phyloP scores from a whole-genome alignment of 2,888 invertebrate genomes.

The Neocrepidodera transversa region DNA sequence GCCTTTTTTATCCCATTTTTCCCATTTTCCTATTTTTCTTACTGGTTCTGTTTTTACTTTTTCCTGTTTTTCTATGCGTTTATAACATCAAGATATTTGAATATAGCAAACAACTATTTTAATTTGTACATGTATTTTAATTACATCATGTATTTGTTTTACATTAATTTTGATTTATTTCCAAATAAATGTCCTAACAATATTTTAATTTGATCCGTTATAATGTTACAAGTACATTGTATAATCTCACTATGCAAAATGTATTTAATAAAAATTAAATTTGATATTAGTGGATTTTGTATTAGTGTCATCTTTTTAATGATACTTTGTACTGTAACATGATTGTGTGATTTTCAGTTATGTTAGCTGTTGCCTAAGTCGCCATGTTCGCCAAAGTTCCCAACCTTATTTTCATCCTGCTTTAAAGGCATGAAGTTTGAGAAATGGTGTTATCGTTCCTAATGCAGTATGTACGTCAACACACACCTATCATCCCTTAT shows the following conservation, averaged over 20 bases:
- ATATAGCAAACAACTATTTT: too few relatives aligned
- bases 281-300: constrained; percentile 1
- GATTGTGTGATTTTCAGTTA: constrained; percentile 55
- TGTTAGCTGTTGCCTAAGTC: constrained; percentile 58
- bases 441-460: constrained; percentile 40
- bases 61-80: too few relatives aligned
- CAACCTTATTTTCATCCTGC: constrained; percentile 51
- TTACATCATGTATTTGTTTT: too few relatives aligned
- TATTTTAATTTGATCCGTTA: too few relatives aligned
- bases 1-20: too few relatives aligned
- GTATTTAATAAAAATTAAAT: background rate
- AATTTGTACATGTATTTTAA: too few relatives aligned
- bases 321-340: constrained; percentile 19
- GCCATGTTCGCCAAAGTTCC: constrained; percentile 36
- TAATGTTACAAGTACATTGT: background rate
- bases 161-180: background rate
- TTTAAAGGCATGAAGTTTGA: constrained; percentile 45
- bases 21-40: too few relatives aligned
- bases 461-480: constrained; percentile 42
- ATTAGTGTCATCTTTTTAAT: constrained; percentile 10
- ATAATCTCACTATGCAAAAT: background rate
- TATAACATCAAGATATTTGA: too few relatives aligned
- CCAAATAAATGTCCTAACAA: background rate
- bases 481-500: constrained; percentile 2
- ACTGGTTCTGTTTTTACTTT: too few relatives aligned